Evolutionary conservation across 2,113 vertebrate species (phyloP), one percentile per base, ranked within the genome.

Genomic region (Dicentrarchus labrax): DNA sequence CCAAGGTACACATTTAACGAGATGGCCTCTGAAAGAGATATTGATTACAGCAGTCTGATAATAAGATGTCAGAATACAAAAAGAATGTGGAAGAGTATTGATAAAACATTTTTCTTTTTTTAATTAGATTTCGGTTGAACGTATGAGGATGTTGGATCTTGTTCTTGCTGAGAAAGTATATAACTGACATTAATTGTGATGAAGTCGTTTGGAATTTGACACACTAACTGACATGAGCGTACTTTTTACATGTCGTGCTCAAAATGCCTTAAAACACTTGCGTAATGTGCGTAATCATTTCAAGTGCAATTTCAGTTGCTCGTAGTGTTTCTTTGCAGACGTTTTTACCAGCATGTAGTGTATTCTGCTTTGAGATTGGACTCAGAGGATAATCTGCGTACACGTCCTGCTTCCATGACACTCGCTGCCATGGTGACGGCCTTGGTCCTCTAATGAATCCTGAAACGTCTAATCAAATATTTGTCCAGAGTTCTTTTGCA

Each of bases 381-480:
- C 67, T 78, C 38, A n/a, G 41, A 19, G 43, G 66, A 5, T 24
- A 39, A 11, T 72, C 48, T 77, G n/a, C 47, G 2, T 38, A 67
- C 60, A 64, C 64, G 50, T 45, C 38, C 70, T 67, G 68, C 60
- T 60, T 57, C 84, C 72, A 53, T 76, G 80, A 53, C 39, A 19
- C 81, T 77, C 0, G 74, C 64, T 90, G 80, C 81, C 84, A 87
- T 72, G 82, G 87, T 1, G 70, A 90, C 36, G 78, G 79, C 86
- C 74, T 87, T 56, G 48, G 59, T 8, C 43, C 82, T 78, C 45
- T 56, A 47, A 66, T 13, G 19, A 62, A 82, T 89, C 78, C 77
- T 54, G 60, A 89, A 70, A 85, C n/a, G 19, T 84, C 80, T 57
- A 5, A 61, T 87, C 72, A 82, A 90, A 90, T 91, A 85, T 92